A percentile compares a stretch with the other conserved stretches of the same genome.
phyloP scores from a whole-genome alignment of 1,140 invertebrate species.

The Drosophila varians region DNA sequence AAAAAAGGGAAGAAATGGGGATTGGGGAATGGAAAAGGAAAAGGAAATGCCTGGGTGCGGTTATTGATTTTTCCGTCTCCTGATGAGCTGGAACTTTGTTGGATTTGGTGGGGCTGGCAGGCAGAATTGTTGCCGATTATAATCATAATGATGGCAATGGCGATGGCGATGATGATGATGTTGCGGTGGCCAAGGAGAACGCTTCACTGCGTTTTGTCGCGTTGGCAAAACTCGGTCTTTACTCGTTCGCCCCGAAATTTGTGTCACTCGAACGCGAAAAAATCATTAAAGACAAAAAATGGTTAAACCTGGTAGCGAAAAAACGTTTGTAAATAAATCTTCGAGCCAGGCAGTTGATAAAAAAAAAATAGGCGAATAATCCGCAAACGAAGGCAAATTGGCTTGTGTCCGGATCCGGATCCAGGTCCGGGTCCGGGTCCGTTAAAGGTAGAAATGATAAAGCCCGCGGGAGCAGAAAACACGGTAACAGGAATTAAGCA shows the following conservation, averaged over 20 bases:
- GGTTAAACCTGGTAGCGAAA: too few species aligned
- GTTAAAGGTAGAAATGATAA: slow-evolving; percentile 17
- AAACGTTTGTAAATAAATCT: slow-evolving; percentile 37
- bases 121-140: slow-evolving; percentile 11
- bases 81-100: slow-evolving; percentile 57
- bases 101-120: slow-evolving; percentile 21
- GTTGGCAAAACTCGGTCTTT: slow-evolving; percentile 60
- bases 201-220: slow-evolving; percentile 55
- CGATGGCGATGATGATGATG: slow-evolving; percentile 24
- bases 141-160: slow-evolving; percentile 37
- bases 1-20: background rate
- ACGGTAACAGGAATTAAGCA: slow-evolving; percentile 5
- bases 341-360: slow-evolving; percentile 18
- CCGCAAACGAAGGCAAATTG: slow-evolving; percentile 35
- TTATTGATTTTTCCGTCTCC: slow-evolving; percentile 71
- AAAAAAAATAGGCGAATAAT: slow-evolving; percentile 9
- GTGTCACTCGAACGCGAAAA: slow-evolving; percentile 45
- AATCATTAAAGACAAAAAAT: slow-evolving; percentile 44
- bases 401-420: slow-evolving; percentile 10
- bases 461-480: background rate
- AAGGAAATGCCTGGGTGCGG: slow-evolving; percentile 65
- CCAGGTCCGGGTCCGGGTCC: slow-evolving; percentile 14
- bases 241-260: slow-evolving; percentile 1
- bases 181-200: slow-evolving; percentile 41
- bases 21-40: too few species aligned